Evolutionary conservation across 23 tunicate species (phyloP).

Genomic region (Diplosoma virens): DNA sequence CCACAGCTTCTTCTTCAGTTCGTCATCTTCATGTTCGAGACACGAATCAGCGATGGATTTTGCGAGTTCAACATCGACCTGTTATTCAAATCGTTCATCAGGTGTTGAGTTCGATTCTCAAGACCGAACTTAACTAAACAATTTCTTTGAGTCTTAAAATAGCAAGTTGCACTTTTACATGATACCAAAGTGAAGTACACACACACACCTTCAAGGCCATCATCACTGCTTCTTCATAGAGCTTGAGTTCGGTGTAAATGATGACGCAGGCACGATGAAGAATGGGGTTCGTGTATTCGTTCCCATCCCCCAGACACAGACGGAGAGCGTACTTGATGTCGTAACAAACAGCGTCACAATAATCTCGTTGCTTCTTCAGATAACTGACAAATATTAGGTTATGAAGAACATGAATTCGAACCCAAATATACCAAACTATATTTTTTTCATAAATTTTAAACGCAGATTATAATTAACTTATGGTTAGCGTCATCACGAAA

Average conservation of each 20-base stretch:
- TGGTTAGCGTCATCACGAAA: too few species aligned
- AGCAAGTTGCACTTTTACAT: too few species aligned
- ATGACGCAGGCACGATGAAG: conserved; percentile 70
- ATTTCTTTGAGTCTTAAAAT: too few species aligned
- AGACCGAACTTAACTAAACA: too few species aligned
- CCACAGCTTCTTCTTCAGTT: conserved; percentile 74
- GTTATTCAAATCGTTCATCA: too few species aligned
- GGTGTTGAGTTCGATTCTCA: too few species aligned
- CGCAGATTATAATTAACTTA: too few species aligned
- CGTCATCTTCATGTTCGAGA: conserved; percentile 57
- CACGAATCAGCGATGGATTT: conserved; percentile 67
- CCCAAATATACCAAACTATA: too few species aligned
- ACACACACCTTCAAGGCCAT: conserved; percentile 76
- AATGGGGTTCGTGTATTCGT: background rate
- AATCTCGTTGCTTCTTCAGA: conserved; percentile 75
- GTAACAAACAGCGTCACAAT: conserved; percentile 38
- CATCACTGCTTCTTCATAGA: conserved; percentile 89
- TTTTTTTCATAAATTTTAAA: too few species aligned
- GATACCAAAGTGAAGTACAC: too few species aligned
- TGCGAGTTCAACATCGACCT: conserved; percentile 77
- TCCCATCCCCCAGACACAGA: conserved; percentile 55
- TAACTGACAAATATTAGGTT: conserved; percentile 42
- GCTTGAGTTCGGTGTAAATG: conserved; percentile 67
- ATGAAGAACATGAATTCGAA: too few species aligned
- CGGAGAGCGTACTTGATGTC: conserved; percentile 88